Conservation (phyloP, 2,797 vertebrate species). For the Meriones psammophilus region DNA sequence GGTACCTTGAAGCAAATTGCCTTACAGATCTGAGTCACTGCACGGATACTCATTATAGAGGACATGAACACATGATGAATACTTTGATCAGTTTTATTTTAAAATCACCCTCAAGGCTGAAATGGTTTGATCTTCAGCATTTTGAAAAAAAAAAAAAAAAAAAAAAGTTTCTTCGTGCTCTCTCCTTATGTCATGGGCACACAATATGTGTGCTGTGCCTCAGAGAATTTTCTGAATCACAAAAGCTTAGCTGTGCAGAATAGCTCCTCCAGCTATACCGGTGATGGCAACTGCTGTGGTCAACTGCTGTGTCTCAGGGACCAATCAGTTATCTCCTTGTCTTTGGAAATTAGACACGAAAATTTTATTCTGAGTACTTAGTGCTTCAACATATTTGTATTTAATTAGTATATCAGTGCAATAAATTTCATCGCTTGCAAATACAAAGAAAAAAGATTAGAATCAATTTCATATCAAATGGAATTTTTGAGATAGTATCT, state of each 20-base stretch:
- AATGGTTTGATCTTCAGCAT: background rate
- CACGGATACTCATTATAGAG: background rate
- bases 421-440: background rate
- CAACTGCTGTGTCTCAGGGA: slow-evolving; percentile 5
- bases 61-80: background rate
- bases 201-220: background rate
- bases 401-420: background rate
- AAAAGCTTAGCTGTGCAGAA: background rate
- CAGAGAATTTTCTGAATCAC: background rate
- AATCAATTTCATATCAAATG: background rate
- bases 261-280: background rate
- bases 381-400: background rate
- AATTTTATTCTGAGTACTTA: background rate
- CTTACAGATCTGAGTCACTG: background rate
- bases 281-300: background rate
- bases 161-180: background rate
- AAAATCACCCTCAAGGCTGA: background rate
- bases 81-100: slow-evolving; percentile 49
- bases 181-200: background rate
- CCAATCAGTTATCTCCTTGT: background rate
- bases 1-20: background rate
- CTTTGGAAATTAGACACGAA: slow-evolving; percentile 47
- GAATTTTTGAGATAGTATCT: background rate
- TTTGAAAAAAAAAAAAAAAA: slow-evolving; percentile 29
- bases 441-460: background rate